These are phyloP conservation scores for Scarus forsteni DNA, from an alignment of 2,797 vertebrate species.

Conservation along the genomic window DNA sequence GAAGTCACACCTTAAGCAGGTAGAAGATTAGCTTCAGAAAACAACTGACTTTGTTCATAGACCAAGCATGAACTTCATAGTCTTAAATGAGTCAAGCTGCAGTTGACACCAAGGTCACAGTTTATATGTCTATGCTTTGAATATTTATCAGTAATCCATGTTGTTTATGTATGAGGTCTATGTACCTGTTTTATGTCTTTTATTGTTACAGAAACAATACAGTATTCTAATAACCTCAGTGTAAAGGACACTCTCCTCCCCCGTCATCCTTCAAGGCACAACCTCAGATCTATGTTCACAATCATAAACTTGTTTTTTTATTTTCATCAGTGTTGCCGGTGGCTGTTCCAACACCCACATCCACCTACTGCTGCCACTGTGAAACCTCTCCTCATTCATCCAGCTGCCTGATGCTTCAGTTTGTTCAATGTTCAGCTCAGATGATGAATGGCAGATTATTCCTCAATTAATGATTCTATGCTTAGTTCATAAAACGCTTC, in stretches of 20 bases:
- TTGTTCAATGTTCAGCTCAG: neutral
- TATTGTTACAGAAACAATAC: too few relatives aligned
- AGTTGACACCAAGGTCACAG: too few relatives aligned
- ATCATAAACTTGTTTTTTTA: slow-evolving; percentile 3
- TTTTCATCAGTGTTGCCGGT: slow-evolving; percentile 14
- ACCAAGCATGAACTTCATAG: too few relatives aligned
- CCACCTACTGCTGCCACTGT: slow-evolving; percentile 5
- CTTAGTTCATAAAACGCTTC: too few relatives aligned
- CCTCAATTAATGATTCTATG: neutral
- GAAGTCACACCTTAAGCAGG: too few relatives aligned
- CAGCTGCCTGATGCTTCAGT: neutral
- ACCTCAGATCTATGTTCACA: slow-evolving; percentile 1
- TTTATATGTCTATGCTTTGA: too few relatives aligned
- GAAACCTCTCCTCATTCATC: neutral
- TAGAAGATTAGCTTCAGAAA: too few relatives aligned
- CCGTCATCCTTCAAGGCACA: neutral
- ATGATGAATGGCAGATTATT: neutral
- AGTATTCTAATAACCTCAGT: neutral
- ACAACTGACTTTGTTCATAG: too few relatives aligned
- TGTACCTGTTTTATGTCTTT: too few relatives aligned
- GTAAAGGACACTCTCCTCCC: neutral
- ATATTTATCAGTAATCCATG: too few relatives aligned
- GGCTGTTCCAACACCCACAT: slow-evolving; percentile 1
- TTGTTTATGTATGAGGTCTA: too few relatives aligned
- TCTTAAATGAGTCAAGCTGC: too few relatives aligned